Conservation (phyloP, 2,797 vertebrate species). For the Pachyuromys duprasi region DNA sequence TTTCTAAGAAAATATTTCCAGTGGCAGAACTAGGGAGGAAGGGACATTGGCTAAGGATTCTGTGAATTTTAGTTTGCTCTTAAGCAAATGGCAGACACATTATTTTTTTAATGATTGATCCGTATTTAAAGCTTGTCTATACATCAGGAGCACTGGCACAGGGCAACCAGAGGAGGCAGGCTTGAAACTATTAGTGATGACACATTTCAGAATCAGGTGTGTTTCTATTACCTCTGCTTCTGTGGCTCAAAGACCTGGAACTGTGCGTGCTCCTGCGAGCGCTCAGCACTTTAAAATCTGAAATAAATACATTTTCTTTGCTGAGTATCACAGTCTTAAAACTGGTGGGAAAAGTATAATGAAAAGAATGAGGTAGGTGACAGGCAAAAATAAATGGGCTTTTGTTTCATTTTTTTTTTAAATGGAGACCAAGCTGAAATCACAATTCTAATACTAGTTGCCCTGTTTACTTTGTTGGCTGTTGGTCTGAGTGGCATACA, state of each 20-base stretch:
- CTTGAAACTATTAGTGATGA: slow-evolving; percentile 63
- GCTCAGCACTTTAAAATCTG: slow-evolving; percentile 53
- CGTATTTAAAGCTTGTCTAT: background rate
- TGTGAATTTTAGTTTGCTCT: background rate
- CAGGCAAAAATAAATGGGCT: background rate
- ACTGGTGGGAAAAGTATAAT: slow-evolving; percentile 52
- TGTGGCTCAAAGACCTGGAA: slow-evolving; percentile 53
- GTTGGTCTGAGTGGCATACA: background rate
- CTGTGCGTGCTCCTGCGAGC: slow-evolving; percentile 40
- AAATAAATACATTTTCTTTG: slow-evolving; percentile 73
- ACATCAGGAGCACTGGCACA: background rate
- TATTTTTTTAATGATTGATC: slow-evolving; percentile 3
- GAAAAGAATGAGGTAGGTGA: slow-evolving; percentile 58
- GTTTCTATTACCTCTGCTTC: slow-evolving; percentile 29
- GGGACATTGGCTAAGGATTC: background rate
- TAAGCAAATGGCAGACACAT: background rate
- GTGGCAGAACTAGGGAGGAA: background rate
- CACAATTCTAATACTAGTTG: background rate
- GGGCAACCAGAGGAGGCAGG: background rate
- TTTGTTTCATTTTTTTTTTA: background rate
- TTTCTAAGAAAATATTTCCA: slow-evolving; percentile 8
- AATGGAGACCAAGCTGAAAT: background rate
- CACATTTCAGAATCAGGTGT: slow-evolving; percentile 37
- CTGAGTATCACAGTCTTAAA: slow-evolving; percentile 60
- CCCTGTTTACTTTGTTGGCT: background rate